These are phyloP conservation scores for Euphonia xanthogaster DNA, from an alignment of 2,797 vertebrate species.

Conservation along the genomic window DNA sequence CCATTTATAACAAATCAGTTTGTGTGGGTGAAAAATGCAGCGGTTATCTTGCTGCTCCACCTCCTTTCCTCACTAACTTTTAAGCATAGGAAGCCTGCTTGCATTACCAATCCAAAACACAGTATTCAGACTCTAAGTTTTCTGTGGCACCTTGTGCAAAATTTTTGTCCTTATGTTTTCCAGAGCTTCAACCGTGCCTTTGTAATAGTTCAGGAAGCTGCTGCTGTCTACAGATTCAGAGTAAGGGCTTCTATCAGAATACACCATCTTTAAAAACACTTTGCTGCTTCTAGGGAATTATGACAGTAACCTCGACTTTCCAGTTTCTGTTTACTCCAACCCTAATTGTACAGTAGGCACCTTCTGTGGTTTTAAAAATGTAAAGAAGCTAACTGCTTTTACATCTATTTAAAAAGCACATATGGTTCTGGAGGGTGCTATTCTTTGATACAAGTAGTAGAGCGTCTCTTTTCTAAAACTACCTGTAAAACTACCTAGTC, in stretches of 20 bases:
- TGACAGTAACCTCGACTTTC: not conserved
- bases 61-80: not conserved
- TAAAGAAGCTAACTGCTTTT: not conserved
- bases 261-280: not conserved
- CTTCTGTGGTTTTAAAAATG: not conserved
- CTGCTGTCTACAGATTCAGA: not conserved
- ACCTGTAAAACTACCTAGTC: not conserved
- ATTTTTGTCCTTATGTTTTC: not conserved
- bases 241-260: not conserved
- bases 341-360: not conserved
- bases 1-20: not conserved
- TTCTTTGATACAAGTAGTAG: not conserved
- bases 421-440: not conserved
- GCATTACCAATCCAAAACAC: not conserved
- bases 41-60: not conserved
- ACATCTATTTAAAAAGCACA: not conserved
- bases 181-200: not conserved
- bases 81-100: not conserved
- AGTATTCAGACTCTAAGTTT: not conserved
- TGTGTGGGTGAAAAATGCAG: not conserved
- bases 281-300: not conserved
- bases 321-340: not conserved
- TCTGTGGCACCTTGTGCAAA: not conserved
- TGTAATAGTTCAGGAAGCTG: not conserved
- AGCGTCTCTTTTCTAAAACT: not conserved